Base-by-base conservation (phyloP, 2,888 invertebrate species). In the Mythimna albipuncta region DNA sequence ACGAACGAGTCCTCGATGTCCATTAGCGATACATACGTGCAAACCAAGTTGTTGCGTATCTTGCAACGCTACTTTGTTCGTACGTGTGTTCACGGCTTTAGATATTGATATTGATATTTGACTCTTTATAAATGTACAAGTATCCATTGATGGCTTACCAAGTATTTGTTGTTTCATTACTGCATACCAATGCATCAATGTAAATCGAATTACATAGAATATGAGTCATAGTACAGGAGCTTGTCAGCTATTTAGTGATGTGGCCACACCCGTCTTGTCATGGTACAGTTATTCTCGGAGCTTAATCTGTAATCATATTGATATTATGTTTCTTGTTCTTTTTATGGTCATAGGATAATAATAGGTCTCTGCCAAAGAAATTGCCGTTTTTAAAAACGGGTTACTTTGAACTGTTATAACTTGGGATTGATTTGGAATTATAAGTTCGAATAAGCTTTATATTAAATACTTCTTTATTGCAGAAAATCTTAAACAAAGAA, bases 141-240 rank as follows among this genome's bases (percentile, higher is more conserved):
- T 58, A 64, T 54, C 19, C 74, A 83, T 74, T 58, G 74, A 61
- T n/a, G 59, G 55, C 21, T 73, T 62, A 64, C 47, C 54, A 58
- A 83, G 79, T 57, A 50, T 50, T 69, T 52, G 19, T 13, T 6
- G 9, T 52, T 10, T 2, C 6, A 19, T 32, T 47, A 35, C 35
- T n/a, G n/a, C 44, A 55, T 59, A 59, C 58, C 44, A 83, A 79
- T 47, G 54, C 75, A 58, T 64, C 59, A 57, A 64, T 79, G 80
- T 19, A 67, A 35, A 11, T 35, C 54, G 74, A 70, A 65, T 64
- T 65, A 47, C 55, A 64, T 63, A 35, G 19, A n/a, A 67, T 65
- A 59, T 79, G 75, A 80, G 64, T 80, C 83, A 83, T 67, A 74
- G 57, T 67, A 44, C 69, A 68, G 79, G 68, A 83, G 73, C 68